These are phyloP conservation scores for Acanthosepion pharaonis DNA, from an alignment of 2,888 invertebrate species.

Conservation along the genomic window DNA sequence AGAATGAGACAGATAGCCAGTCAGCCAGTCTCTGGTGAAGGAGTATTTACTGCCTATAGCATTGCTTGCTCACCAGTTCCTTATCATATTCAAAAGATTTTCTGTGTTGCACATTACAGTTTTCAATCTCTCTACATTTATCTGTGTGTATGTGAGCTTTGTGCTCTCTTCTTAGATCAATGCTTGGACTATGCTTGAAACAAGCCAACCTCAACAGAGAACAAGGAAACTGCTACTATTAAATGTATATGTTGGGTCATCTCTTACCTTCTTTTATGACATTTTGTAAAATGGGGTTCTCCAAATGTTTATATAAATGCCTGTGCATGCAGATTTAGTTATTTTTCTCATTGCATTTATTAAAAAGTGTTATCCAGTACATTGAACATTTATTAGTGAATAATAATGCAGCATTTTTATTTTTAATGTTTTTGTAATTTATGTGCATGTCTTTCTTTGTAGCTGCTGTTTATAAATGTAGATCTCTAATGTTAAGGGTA, in stretches of 20 bases:
- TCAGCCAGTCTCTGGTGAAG: no score
- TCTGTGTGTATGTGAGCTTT: not conserved
- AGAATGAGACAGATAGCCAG: not conserved
- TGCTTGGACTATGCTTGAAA: not conserved
- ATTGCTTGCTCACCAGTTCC: not conserved
- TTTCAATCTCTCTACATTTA: not conserved
- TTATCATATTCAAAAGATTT: not conserved
- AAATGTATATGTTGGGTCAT: not conserved
- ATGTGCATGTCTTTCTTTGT: no score
- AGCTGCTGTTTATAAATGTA: not conserved
- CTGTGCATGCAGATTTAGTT: no score
- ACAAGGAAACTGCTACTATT: slow-evolving; percentile 8
- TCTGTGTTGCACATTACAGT: not conserved
- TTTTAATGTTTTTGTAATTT: no score
- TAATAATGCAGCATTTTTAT: no score
- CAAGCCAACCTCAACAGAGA: not conserved
- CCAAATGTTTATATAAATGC: not conserved
- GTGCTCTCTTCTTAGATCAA: not conserved
- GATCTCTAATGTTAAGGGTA: not conserved
- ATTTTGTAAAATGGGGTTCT: not conserved
- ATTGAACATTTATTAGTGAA: no score
- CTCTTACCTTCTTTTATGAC: not conserved
- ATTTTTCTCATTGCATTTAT: no score
- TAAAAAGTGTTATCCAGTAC: no score
- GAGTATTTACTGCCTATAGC: not conserved